Conservation (phyloP, 2,113 vertebrate genomes). For the Leucopsar rothschildi region DNA sequence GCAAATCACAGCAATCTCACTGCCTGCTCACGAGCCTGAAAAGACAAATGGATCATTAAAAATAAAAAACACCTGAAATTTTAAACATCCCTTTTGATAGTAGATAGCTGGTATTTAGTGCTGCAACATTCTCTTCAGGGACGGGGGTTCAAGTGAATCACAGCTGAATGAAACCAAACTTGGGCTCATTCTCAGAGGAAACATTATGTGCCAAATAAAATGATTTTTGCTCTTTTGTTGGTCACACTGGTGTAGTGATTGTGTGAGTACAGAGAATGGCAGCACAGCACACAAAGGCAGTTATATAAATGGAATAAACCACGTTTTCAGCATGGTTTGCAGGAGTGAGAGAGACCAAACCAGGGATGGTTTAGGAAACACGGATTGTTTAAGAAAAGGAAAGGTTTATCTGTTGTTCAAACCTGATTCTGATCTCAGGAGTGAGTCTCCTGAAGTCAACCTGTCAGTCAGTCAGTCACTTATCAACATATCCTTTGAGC, state of each 20-base stretch:
- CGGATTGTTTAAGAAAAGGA: fast-evolving
- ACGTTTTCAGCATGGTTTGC: neutral
- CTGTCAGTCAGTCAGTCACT: neutral
- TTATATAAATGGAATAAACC: slow-evolving; percentile 16
- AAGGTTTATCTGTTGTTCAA: neutral
- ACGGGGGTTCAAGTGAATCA: neutral
- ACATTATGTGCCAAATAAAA: neutral
- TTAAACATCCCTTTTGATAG: neutral
- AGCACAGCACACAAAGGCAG: neutral
- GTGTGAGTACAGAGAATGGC: neutral
- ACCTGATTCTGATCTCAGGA: neutral
- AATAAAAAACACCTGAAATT: slow-evolving; percentile 4
- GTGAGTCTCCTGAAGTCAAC: neutral
- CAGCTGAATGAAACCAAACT: neutral
- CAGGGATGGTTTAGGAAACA: neutral
- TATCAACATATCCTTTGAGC: neutral
- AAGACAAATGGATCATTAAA: slow-evolving; percentile 43
- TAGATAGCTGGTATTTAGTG: neutral
- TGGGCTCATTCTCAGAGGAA: neutral
- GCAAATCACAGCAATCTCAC: slow-evolving; percentile 30
- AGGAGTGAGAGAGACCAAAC: neutral
- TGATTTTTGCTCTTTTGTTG: slow-evolving; percentile 37
- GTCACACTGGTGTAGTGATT: neutral
- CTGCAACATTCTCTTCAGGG: neutral
- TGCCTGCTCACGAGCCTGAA: neutral